These are phyloP conservation scores for Miichthys miiuy DNA, from an alignment of 2,797 vertebrate genomes.

Conservation along the genomic window DNA sequence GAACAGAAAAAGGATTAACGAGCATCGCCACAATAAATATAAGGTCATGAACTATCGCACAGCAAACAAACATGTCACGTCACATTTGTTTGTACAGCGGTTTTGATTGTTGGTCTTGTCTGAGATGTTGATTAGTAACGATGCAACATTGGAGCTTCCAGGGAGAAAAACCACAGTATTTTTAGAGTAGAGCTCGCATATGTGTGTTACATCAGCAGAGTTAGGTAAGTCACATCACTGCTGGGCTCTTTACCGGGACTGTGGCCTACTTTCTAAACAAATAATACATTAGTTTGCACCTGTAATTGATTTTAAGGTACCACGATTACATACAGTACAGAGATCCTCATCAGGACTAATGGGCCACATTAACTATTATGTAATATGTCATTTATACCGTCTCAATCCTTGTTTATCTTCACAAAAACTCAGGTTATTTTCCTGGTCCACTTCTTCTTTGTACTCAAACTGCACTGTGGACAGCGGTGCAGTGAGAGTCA, in stretches of 20 bases:
- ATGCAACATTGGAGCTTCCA: conserved; percentile 48
- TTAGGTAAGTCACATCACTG: conserved; percentile 5
- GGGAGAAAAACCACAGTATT: conserved; percentile 9
- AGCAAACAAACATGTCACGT: conserved; percentile 58
- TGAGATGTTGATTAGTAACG: conserved; percentile 45
- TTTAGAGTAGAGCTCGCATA: neutral
- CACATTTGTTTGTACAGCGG: conserved; percentile 54
- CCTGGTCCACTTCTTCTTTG: too few relatives aligned
- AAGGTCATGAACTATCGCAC: conserved; percentile 55
- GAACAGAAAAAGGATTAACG: conserved; percentile 56
- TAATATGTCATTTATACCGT: neutral
- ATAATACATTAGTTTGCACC: conserved; percentile 12
- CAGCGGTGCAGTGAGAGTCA: too few relatives aligned
- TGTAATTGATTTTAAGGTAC: conserved; percentile 9
- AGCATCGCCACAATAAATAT: conserved; percentile 14
- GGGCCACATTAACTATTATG: neutral
- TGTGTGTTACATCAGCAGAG: conserved; percentile 39
- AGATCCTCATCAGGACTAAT: conserved; percentile 18
- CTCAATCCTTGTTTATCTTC: neutral
- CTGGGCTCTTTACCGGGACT: conserved; percentile 3
- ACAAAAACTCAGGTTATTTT: neutral
- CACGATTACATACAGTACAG: neutral
- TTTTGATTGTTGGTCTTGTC: conserved; percentile 57
- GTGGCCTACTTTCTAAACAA: neutral
- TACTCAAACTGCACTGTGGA: neutral